phyloP scores from a whole-genome alignment of 2,888 invertebrate species.

The Helobdella robusta region DNA sequence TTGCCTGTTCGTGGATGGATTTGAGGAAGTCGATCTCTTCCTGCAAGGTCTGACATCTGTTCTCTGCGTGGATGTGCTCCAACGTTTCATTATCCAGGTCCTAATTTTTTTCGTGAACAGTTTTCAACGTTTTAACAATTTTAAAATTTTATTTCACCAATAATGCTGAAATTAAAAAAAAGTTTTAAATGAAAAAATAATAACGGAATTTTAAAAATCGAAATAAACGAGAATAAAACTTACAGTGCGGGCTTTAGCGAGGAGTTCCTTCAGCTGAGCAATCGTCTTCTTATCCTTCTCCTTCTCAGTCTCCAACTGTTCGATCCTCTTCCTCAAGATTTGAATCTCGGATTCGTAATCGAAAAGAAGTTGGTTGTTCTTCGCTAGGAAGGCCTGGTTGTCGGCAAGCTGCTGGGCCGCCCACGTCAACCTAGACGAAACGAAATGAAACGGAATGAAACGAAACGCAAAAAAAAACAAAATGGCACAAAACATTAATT shows the following conservation, averaged over 20 bases:
- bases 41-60: constrained; percentile 51
- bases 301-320: constrained; percentile 44
- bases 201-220: background rate
- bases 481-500: background rate
- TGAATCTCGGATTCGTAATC: constrained; percentile 52
- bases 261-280: constrained; percentile 41
- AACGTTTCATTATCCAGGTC: constrained; percentile 53
- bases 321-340: constrained; percentile 41
- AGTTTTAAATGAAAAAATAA: background rate
- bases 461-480: background rate
- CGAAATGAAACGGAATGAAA: background rate
- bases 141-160: background rate
- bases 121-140: background rate
- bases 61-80: constrained; percentile 52
- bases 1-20: constrained; percentile 52
- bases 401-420: constrained; percentile 39
- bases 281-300: constrained; percentile 48
- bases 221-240: background rate
- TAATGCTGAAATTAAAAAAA: constrained; percentile 1
- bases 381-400: constrained; percentile 49
- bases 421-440: constrained; percentile 43
- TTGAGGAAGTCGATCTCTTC: constrained; percentile 54
- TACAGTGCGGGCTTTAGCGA: constrained; percentile 44
- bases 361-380: constrained; percentile 49
- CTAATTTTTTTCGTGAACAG: too few relatives aligned